Base-by-base conservation (phyloP, 2,888 invertebrate genomes). In the Prionchulus punctatus region DNA sequence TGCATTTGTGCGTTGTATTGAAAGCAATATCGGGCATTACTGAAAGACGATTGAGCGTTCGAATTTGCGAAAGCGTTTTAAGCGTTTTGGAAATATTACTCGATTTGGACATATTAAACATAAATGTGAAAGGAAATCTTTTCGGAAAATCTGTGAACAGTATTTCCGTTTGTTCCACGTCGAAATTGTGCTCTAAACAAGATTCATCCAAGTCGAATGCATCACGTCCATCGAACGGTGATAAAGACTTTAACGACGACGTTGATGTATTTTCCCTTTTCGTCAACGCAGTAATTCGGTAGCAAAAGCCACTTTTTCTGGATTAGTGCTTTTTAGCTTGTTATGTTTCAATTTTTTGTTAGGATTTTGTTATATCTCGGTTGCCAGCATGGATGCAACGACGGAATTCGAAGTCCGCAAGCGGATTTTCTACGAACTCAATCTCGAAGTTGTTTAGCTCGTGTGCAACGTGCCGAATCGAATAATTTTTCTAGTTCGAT, bases 351-450 rank as follows among this genome's bases (percentile, higher is more conserved):
- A n/a, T n/a, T n/a, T n/a, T n/a, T n/a, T n/a, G n/a, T 45, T 64
- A 86, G 89, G 64, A 80, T 90, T 3, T 78, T 91, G 55, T 83
- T 85, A 59, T 86, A 88, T 65, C 76, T 98, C 30, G 96, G 96
- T 0, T 98, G 98, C 71, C 85, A 86, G 0, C 87, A 94, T 72
- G 92, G 91, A 1, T 98, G 96, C 70, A 87, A 87, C 52, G 82
- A 86, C 53, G 81, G 42, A 76, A 79, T 64, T 76, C 88, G 54
- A 86, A 65, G 88, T 1, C 85, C 88, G 0, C 87, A 87, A 55
- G 89, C 89, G 0, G 90, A 91, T 71, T 86, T 86, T 55, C 64
- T 94, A 7, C 80, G 96, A 7, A 84, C 85, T 0, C 90, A 91
- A 70, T 86, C 85, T 54, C 83, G 85, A 66, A 81, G 80, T 66